These are phyloP conservation scores for Heliconius melpomene DNA, from an alignment of 1,140 invertebrate genomes.

Conservation along the genomic window DNA sequence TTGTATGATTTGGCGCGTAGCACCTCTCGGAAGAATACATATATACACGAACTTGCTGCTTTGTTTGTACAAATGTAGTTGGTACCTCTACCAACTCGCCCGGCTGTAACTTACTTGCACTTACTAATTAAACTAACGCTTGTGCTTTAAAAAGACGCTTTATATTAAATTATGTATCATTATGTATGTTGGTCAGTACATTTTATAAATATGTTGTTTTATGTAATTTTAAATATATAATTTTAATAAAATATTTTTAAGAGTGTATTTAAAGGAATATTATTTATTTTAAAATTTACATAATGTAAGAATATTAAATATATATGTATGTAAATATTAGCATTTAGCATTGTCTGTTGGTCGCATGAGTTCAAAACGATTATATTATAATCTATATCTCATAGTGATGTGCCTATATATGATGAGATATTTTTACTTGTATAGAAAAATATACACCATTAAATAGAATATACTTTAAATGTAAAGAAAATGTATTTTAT, in stretches of 20 bases:
- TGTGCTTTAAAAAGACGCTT: slow-evolving; percentile 18
- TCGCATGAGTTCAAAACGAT: not conserved
- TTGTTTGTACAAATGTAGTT: too few relatives aligned
- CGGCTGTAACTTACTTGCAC: not conserved
- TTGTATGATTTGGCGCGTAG: too few relatives aligned
- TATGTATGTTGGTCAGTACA: not conserved
- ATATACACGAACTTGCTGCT: not conserved
- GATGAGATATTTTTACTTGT: not conserved
- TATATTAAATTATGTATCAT: slow-evolving; percentile 8
- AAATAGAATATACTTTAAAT: not conserved
- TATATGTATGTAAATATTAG: not conserved
- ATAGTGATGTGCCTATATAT: not conserved
- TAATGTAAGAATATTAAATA: not conserved
- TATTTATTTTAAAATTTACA: not conserved
- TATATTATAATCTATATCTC: not conserved
- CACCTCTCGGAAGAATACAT: too few relatives aligned
- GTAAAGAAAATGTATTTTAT: too few relatives aligned
- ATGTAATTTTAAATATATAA: not conserved
- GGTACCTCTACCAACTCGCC: too few relatives aligned
- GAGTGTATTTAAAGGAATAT: too few relatives aligned
- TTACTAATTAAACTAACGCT: slow-evolving; percentile 10
- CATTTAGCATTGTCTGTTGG: not conserved
- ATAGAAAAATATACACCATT: not conserved
- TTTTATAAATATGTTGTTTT: not conserved
- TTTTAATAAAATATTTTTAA: too few relatives aligned